phyloP scores from a whole-genome alignment of 2,888 invertebrate species.

The Teinopalpus imperialis region DNA sequence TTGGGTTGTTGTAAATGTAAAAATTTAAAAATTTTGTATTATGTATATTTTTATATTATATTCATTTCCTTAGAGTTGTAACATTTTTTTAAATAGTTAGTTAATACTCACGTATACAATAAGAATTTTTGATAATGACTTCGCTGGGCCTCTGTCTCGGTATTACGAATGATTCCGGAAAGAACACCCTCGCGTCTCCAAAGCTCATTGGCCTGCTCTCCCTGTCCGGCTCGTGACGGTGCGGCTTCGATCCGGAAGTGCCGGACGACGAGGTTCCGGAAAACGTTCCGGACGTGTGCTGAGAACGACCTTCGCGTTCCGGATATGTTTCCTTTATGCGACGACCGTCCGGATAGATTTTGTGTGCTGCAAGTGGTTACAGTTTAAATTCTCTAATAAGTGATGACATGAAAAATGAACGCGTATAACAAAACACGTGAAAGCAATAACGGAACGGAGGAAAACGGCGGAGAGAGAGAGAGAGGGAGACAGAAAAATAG shows the following conservation, averaged over 20 bases:
- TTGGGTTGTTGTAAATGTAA: too few species aligned
- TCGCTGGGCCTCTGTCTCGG: conserved; percentile 67
- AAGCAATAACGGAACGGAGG: too few species aligned
- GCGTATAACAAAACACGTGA: too few species aligned
- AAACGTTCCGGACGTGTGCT: conserved; percentile 66
- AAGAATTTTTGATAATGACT: conserved; percentile 58
- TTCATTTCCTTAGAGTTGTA: too few species aligned
- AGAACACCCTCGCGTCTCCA: conserved; percentile 73
- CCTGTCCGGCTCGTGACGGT: conserved; percentile 54
- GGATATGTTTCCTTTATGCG: conserved; percentile 60
- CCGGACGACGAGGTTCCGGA: conserved; percentile 75
- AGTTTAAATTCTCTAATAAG: too few species aligned
- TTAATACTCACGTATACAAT: conserved; percentile 75
- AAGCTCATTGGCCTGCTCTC: conserved; percentile 65
- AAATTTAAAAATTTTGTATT: too few species aligned
- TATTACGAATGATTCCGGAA: conserved; percentile 76
- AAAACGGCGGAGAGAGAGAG: too few species aligned
- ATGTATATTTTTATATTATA: too few species aligned
- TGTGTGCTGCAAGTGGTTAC: conserved; percentile 67
- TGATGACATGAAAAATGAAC: too few species aligned
- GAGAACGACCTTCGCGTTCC: conserved; percentile 60
- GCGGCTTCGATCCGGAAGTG: conserved; percentile 71
- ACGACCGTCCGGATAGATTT: conserved; percentile 60
- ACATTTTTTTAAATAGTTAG: too few species aligned
- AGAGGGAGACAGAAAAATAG: too few species aligned